These are phyloP conservation scores for Echinops telfairi DNA, from an alignment of 2,113 vertebrate genomes.

Conservation along the genomic window DNA sequence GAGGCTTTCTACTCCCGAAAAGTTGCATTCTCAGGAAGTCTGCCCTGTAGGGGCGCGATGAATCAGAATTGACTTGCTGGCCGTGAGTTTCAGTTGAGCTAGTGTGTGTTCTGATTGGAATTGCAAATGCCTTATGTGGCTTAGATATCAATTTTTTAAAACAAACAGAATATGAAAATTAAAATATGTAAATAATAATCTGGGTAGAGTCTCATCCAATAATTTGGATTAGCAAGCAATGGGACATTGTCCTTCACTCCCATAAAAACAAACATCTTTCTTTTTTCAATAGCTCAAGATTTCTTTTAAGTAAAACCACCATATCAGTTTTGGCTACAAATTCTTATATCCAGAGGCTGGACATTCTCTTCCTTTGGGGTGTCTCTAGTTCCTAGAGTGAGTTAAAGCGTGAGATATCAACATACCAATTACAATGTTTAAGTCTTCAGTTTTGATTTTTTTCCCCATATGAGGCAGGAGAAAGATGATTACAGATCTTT, in stretches of 20 bases:
- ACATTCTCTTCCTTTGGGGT: neutral
- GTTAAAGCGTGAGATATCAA: neutral
- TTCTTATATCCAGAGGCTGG: neutral
- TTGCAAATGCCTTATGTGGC: neutral
- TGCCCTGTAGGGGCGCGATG: too few relatives aligned
- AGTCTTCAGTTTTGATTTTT: neutral
- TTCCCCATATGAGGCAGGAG: constrained; percentile 16
- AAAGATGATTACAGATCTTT: constrained; percentile 21
- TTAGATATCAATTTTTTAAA: constrained; percentile 8
- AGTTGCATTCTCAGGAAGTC: too few relatives aligned
- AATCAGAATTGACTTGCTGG: too few relatives aligned
- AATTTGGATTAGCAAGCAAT: neutral
- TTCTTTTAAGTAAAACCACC: neutral
- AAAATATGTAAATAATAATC: neutral
- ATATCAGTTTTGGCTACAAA: constrained; percentile 1
- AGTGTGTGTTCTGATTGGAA: neutral
- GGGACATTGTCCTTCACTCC: neutral
- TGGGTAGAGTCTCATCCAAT: neutral
- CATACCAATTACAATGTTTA: constrained; percentile 1
- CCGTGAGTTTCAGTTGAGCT: too few relatives aligned
- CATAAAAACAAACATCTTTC: neutral
- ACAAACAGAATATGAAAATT: constrained; percentile 14
- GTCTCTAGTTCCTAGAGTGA: neutral
- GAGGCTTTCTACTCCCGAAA: too few relatives aligned
- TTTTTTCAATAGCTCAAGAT: neutral